phyloP scores from a whole-genome alignment of 2,797 vertebrate genomes.

The Halcyon leucocephala region DNA sequence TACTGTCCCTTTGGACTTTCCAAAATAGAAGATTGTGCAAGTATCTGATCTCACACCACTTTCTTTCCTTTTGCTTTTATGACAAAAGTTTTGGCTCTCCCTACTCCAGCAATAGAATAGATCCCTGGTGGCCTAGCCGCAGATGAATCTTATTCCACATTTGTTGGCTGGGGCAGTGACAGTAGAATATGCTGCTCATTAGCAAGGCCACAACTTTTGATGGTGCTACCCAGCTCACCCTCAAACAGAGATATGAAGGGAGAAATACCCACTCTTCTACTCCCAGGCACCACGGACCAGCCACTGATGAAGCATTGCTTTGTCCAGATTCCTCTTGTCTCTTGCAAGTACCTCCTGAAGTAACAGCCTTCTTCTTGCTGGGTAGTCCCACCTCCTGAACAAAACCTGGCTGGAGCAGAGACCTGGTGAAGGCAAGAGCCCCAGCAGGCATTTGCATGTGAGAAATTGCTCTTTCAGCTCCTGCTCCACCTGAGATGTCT shows the following conservation, averaged over 20 bases:
- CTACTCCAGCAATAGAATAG: not conserved
- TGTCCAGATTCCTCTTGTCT: not conserved
- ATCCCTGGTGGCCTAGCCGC: not conserved
- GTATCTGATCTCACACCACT: not conserved
- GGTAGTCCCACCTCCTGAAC: not conserved
- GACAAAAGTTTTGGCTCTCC: not conserved
- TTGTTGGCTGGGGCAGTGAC: not conserved
- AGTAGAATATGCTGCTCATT: not conserved
- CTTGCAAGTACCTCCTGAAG: not conserved
- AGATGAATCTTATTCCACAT: not conserved
- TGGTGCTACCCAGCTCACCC: not conserved
- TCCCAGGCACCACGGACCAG: fast-evolving
- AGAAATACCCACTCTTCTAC: not conserved
- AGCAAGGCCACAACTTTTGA: not conserved
- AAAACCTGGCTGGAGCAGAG: not conserved
- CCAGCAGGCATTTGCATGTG: fast-evolving
- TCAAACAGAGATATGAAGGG: not conserved
- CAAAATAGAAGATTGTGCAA: not conserved
- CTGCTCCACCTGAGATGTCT: not conserved
- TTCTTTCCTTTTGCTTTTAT: not conserved
- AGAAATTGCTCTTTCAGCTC: not conserved
- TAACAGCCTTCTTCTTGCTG: not conserved
- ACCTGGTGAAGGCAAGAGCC: not conserved
- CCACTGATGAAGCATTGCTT: not conserved
- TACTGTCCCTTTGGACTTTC: not conserved